phyloP scores from a whole-genome alignment of 2,797 vertebrate genomes.

The Hozukius guyotensis region DNA sequence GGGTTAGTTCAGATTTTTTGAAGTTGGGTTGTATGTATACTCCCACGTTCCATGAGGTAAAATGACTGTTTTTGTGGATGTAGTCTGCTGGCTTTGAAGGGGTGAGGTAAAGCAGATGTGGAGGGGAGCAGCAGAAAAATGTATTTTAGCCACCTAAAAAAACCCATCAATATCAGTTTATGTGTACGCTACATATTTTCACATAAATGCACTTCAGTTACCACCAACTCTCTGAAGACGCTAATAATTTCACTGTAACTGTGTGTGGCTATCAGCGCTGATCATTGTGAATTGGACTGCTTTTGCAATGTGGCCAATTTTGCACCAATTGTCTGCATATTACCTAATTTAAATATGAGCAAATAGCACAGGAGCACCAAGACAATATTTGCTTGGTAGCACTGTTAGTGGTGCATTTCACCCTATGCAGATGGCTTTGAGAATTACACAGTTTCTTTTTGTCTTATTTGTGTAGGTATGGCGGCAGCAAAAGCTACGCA shows the following conservation, averaged over 20 bases:
- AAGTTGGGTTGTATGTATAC: background rate
- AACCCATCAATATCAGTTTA: background rate
- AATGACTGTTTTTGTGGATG: background rate
- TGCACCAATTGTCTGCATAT: background rate
- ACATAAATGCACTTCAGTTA: background rate
- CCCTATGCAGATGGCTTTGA: rapidly evolving
- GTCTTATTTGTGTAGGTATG: background rate
- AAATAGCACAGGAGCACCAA: background rate
- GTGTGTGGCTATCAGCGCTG: background rate
- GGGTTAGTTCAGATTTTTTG: too few relatives aligned
- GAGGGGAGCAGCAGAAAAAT: too few relatives aligned
- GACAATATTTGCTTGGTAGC: background rate
- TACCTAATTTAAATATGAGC: background rate
- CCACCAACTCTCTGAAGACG: background rate
- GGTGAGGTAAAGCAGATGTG: too few relatives aligned
- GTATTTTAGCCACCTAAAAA: background rate
- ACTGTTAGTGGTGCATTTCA: background rate
- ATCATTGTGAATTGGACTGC: background rate
- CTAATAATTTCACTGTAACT: background rate
- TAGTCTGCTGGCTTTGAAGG: too few relatives aligned
- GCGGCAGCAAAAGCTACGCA: too few relatives aligned
- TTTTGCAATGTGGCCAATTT: background rate
- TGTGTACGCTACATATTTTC: background rate
- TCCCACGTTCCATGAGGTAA: background rate
- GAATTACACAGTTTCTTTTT: background rate